A percentile compares a stretch with the other conserved stretches of the same genome.
Evolutionary conservation across 2,888 invertebrate species (phyloP).

Genomic region (Drosophila hamatofila): DNA sequence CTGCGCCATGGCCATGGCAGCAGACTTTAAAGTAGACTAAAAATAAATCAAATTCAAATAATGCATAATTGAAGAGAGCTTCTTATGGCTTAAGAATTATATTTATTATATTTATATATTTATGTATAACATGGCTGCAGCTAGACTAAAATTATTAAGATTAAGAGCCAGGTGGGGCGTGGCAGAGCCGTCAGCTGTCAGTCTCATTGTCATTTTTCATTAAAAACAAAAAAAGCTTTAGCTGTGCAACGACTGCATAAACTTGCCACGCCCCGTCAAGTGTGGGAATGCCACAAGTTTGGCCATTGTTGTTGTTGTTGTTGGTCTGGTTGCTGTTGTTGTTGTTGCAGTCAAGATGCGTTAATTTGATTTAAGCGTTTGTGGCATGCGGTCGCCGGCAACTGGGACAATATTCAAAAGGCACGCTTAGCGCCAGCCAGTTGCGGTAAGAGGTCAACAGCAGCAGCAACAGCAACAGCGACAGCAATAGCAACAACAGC

Average conservation of each 20-base stretch:
- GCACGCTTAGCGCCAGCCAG: constrained; percentile 34
- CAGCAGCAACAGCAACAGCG: constrained; percentile 4
- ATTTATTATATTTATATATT: neutral
- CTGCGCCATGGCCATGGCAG: neutral
- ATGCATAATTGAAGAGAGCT: neutral
- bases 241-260: constrained; percentile 15
- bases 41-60: neutral
- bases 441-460: constrained; percentile 37
- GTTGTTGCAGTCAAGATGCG: constrained; percentile 61
- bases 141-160: neutral
- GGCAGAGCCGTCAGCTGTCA: neutral
- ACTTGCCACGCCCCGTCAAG: constrained; percentile 20
- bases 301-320: constrained; percentile 33
- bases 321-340: constrained; percentile 12
- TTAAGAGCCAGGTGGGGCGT: neutral
- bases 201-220: constrained; percentile 11
- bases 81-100: neutral
- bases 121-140: neutral
- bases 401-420: constrained; percentile 42
- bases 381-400: constrained; percentile 58
- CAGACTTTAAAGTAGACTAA: constrained; percentile 21
- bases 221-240: constrained; percentile 10
- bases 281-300: constrained; percentile 41
- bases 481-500: constrained; percentile 2
- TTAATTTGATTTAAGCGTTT: constrained; percentile 76